Base-by-base conservation (phyloP, 1,140 invertebrate species). In the Achroia grisella region DNA sequence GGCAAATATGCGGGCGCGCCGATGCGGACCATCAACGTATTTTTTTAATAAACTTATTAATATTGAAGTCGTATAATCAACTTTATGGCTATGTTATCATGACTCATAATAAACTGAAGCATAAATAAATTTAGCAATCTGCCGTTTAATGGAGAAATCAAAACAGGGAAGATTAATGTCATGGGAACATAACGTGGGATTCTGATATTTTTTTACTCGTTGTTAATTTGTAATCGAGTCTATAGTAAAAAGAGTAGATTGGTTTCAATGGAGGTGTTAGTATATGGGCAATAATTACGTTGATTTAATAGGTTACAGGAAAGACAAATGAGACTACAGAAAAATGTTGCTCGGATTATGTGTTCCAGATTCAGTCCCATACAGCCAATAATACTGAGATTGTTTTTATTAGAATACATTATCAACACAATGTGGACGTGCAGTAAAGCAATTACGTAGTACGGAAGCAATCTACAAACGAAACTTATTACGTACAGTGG, bases 91-190 rank as follows among this genome's bases (percentile, higher is more conserved):
- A 32, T n/a, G 1, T 0, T 0, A 3, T 37, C 60, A 66, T 45
- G 41, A 49, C 39, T 15, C 4, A 27, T 14, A 47, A 47, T 50
- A 32, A 17, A 14, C 1, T 11, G 8, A 23, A 39, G 8, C 15
- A 17, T 41, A 29, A n/a, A 13, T 44, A 57, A 61, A 54, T 59
- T 69, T 66, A 52, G 62, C 69, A 69, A 71, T 71, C 57, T 62
- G 52, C 53, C 53, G 60, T 69, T 67, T 17, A 67, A 64, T 64
- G 44, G 56, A 56, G 59, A 68, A 79, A 79, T 77, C 70, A 76
- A 75, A 81, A 73, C 66, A 68, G 64, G 57, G 63, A 68, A 74
- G 68, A 76, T 78, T 74, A 62, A 81, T 75, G 64, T 54, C 64
- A 69, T 77, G 73, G 73, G 71, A 77, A 77, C 60, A 27, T 45